A percentile compares a stretch with the other conserved stretches of the same genome.
Evolutionary conservation across 2,113 vertebrate species (phyloP).

Genomic region (Caranx melampygus): DNA sequence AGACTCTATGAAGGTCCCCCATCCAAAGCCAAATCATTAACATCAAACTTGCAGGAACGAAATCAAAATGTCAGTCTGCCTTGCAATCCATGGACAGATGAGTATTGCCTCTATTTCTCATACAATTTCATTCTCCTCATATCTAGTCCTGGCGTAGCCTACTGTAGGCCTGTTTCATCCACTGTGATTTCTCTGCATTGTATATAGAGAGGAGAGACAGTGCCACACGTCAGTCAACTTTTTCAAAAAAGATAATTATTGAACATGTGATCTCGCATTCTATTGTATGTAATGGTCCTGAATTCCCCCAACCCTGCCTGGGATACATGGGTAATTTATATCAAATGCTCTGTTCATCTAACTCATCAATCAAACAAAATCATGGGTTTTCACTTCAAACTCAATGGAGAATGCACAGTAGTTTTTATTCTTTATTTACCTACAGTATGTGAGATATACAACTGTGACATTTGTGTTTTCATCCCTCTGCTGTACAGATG

Average conservation of each 20-base stretch:
- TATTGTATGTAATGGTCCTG: conserved; percentile 16
- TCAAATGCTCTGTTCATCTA: background rate
- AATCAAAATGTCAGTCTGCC: conserved; percentile 82
- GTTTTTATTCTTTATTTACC: too few relatives aligned
- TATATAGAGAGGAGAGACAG: conserved; percentile 8
- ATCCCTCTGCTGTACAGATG: too few relatives aligned
- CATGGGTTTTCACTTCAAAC: too few relatives aligned
- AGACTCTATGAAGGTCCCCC: conserved; percentile 78
- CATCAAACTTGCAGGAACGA: conserved; percentile 81
- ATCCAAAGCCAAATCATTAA: conserved; percentile 82
- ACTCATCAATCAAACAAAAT: too few relatives aligned
- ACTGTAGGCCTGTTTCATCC: conserved; percentile 41
- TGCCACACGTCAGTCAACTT: conserved; percentile 13
- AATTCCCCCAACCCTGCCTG: conserved; percentile 2
- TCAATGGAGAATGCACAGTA: too few relatives aligned
- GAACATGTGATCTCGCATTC: conserved; percentile 3
- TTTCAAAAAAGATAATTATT: conserved; percentile 20
- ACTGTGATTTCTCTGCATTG: background rate
- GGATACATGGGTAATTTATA: conserved; percentile 16
- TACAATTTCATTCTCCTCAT: conserved; percentile 56
- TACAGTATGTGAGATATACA: too few relatives aligned
- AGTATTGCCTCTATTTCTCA: conserved; percentile 68
- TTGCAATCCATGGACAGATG: conserved; percentile 71
- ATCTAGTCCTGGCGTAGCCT: conserved; percentile 24
- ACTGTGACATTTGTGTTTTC: too few relatives aligned